phyloP scores from a whole-genome alignment of 2,888 invertebrate genomes.

The Syrphus vitripennis region DNA sequence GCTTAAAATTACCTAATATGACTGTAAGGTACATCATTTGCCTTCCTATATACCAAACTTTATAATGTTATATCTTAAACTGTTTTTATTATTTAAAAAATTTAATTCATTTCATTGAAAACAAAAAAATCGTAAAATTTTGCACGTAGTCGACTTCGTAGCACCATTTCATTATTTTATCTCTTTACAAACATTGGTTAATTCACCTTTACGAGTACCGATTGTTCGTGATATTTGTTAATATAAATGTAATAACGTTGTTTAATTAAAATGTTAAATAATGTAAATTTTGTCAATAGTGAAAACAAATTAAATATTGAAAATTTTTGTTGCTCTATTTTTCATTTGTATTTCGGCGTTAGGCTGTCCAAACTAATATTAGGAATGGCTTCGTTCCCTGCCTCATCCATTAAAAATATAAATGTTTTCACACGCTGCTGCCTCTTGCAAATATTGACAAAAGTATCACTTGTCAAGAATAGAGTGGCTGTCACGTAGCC shows the following conservation, averaged over 20 bases:
- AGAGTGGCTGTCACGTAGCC: no score
- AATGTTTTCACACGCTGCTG: no score
- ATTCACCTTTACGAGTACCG: not conserved
- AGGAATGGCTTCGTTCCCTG: no score
- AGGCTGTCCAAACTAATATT: no score
- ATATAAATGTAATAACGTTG: not conserved
- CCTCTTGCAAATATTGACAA: no score
- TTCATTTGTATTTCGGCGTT: no score
- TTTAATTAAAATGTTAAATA: slow-evolving; percentile 3
- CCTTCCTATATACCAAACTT: not conserved
- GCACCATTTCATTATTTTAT: slow-evolving; percentile 22
- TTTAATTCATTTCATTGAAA: not conserved
- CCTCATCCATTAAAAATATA: no score
- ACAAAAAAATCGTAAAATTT: not conserved
- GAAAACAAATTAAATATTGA: not conserved
- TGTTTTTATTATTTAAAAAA: not conserved
- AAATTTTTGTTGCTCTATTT: no score
- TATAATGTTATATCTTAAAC: not conserved
- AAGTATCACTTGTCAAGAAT: no score
- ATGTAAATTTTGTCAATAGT: not conserved
- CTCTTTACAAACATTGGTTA: not conserved
- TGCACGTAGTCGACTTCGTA: slow-evolving; percentile 62
- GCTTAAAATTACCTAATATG: slow-evolving; percentile 28
- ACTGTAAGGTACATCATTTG: not conserved
- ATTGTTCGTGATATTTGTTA: not conserved